These are phyloP conservation scores for Sarotherodon lohbergeri DNA, from an alignment of 2,113 vertebrate genomes.

Conservation along the genomic window DNA sequence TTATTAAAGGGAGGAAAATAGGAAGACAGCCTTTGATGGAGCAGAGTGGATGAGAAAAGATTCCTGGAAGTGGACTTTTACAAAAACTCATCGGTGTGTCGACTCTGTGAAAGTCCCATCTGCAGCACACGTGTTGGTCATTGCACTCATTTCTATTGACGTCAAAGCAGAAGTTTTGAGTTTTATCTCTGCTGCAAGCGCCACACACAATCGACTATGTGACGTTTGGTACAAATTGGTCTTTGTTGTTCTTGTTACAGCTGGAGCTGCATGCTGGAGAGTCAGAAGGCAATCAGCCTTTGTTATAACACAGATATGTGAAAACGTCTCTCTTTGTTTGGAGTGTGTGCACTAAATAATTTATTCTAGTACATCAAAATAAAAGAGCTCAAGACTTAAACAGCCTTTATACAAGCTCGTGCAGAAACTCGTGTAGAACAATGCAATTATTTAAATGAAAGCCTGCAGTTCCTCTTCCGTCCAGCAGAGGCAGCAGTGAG, in stretches of 20 bases:
- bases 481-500: not conserved
- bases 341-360: not conserved
- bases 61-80: not conserved
- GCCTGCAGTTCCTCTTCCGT: not conserved
- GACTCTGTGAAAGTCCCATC: not conserved
- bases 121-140: not conserved
- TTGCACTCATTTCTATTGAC: not conserved
- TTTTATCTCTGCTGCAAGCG: not conserved
- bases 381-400: not conserved
- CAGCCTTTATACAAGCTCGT: not conserved
- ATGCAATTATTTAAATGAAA: not conserved
- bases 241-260: not conserved
- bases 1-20: not conserved
- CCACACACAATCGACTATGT: not conserved
- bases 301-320: not conserved
- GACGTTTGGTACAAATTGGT: not conserved
- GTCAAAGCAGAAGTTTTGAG: not conserved
- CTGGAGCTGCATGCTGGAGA: not conserved
- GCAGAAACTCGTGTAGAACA: not conserved
- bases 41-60: not conserved
- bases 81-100: not conserved
- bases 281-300: not conserved
- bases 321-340: not conserved
- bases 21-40: not conserved
- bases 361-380: not conserved